A percentile compares a stretch with the other conserved stretches of the same genome.
Evolutionary conservation across 1,140 invertebrate genomes (phyloP).

Genomic region (Latrodectus geometricus): DNA sequence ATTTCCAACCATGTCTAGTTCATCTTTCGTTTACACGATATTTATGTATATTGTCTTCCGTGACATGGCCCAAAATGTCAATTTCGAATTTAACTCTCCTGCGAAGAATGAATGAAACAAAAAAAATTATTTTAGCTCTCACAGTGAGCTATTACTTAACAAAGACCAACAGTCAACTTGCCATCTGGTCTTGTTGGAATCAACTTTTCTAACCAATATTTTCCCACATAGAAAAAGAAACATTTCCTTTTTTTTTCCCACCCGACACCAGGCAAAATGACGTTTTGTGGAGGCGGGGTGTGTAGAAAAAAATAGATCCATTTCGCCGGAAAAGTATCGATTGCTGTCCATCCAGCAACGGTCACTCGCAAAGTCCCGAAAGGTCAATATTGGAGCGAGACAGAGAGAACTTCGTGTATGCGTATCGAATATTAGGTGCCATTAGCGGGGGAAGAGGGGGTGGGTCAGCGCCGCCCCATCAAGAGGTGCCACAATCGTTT

Average conservation of each 20-base stretch:
- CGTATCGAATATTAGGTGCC: constrained; percentile 37
- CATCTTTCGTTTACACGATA: too few species aligned
- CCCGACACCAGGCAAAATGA: neutral
- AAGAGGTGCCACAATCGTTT: constrained; percentile 21
- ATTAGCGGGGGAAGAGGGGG: neutral
- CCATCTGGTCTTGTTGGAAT: neutral
- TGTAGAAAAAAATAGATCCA: neutral
- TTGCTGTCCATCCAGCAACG: neutral
- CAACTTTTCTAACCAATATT: neutral
- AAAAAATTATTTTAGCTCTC: too few species aligned
- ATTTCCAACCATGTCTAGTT: too few species aligned
- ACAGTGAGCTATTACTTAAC: too few species aligned
- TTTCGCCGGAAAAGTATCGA: neutral
- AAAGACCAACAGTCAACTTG: neutral
- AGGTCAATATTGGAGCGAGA: constrained; percentile 30
- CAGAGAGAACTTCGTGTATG: constrained; percentile 26
- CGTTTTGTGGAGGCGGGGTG: neutral
- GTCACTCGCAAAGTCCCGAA: constrained; percentile 26
- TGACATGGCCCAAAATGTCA: too few species aligned
- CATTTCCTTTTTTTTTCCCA: neutral
- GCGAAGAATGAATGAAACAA: too few species aligned
- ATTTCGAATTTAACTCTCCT: too few species aligned
- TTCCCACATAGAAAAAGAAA: neutral
- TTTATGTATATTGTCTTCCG: too few species aligned
- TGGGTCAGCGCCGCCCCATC: neutral